Evolutionary conservation across 2,113 vertebrate genomes (phyloP).

Genomic region (Neodon shergylaensis): DNA sequence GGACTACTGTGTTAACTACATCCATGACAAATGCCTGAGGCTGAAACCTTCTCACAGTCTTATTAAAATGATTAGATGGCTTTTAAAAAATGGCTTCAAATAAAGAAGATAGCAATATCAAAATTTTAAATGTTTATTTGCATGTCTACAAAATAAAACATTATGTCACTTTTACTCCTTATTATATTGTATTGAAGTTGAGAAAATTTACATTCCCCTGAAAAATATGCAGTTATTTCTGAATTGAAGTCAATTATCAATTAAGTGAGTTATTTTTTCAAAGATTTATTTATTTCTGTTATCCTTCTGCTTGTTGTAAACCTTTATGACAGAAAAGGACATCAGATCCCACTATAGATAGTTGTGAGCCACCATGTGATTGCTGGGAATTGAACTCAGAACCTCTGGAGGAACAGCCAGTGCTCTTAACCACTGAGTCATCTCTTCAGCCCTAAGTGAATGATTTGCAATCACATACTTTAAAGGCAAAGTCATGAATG

Average conservation of each 20-base stretch:
- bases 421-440: too few relatives aligned
- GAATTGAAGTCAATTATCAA: slow-evolving; percentile 7
- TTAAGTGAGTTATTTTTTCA: slow-evolving; percentile 11
- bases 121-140: slow-evolving; percentile 45
- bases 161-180: slow-evolving; percentile 18
- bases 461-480: not conserved
- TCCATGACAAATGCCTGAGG: not conserved
- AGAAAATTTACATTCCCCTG: slow-evolving; percentile 17
- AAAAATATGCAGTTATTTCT: slow-evolving; percentile 22
- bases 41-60: not conserved
- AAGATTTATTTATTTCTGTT: too few relatives aligned
- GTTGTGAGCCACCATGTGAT: too few relatives aligned
- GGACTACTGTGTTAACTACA: not conserved
- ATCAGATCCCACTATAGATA: too few relatives aligned
- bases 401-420: too few relatives aligned
- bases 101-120: not conserved
- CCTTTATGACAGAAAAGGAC: too few relatives aligned
- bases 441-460: not conserved
- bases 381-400: too few relatives aligned
- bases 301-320: too few relatives aligned
- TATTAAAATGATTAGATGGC: slow-evolving; percentile 44
- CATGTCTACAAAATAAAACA: slow-evolving; percentile 50
- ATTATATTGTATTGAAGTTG: slow-evolving; percentile 1
- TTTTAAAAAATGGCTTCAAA: slow-evolving; percentile 16
- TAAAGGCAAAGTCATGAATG: slow-evolving; percentile 35